These are phyloP conservation scores for Coenobita brevimanus DNA, from an alignment of 1,140 invertebrate genomes.

Conservation along the genomic window DNA sequence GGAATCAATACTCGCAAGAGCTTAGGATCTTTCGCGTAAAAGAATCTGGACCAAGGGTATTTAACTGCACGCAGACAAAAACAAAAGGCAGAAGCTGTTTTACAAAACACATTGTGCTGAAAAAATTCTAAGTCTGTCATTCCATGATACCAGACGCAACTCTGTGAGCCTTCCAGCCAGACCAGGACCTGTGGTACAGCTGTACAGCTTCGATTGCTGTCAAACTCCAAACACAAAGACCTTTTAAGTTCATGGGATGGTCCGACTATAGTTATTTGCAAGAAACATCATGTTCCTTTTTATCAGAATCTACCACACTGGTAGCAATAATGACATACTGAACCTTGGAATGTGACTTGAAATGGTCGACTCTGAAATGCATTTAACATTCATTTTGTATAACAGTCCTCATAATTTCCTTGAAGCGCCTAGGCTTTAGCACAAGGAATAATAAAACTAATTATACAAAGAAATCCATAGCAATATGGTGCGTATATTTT, in stretches of 20 bases:
- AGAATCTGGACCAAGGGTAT: constrained; percentile 31
- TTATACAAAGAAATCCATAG: no score
- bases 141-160: constrained; percentile 15
- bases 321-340: constrained; percentile 9
- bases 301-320: constrained; percentile 20
- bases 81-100: constrained; percentile 24
- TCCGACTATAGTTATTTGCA: background rate
- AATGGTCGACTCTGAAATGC: background rate
- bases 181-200: constrained; percentile 9
- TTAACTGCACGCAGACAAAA: constrained; percentile 26
- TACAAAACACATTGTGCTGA: background rate
- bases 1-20: constrained; percentile 35
- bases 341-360: background rate
- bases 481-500: background rate
- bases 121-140: background rate
- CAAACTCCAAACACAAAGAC: constrained; percentile 28
- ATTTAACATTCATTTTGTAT: constrained; percentile 10
- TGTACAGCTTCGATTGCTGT: constrained; percentile 11
- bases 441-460: background rate
- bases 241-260: constrained; percentile 34
- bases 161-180: background rate
- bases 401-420: background rate
- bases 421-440: background rate
- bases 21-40: constrained; percentile 14
- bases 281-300: background rate